Evolutionary conservation across 1,140 invertebrate genomes (phyloP).

Genomic region (Trichonephila clavipes): DNA sequence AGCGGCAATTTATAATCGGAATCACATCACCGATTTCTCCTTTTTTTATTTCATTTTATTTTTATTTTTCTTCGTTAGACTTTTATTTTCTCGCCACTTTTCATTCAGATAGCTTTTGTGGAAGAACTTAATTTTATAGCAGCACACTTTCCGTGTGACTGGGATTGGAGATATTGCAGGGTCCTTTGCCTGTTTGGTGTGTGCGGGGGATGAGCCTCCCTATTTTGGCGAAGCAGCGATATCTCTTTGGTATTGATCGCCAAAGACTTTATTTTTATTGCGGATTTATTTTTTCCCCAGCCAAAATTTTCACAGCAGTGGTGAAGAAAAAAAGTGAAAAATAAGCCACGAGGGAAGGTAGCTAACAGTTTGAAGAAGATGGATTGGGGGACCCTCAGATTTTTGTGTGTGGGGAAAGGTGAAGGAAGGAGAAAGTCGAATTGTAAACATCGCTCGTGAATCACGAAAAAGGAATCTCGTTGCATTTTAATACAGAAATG

Average conservation of each 20-base stretch:
- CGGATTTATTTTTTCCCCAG: neutral
- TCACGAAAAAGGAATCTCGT: neutral
- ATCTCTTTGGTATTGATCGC: neutral
- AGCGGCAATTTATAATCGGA: conserved; percentile 73
- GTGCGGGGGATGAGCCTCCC: neutral
- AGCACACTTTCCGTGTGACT: neutral
- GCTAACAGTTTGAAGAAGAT: conserved; percentile 26
- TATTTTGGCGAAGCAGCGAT: neutral
- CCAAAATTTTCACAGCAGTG: neutral
- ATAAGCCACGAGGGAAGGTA: conserved; percentile 25
- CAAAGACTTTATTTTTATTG: conserved; percentile 12
- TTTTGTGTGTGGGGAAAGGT: neutral
- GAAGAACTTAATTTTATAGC: conserved; percentile 58
- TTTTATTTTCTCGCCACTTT: conserved; percentile 27
- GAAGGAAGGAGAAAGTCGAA: neutral
- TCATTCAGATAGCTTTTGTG: conserved; percentile 31
- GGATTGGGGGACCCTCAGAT: neutral
- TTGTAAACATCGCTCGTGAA: conserved; percentile 3
- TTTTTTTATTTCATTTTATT: conserved; percentile 24
- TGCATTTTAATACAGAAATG: conserved; percentile 14
- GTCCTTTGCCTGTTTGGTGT: neutral
- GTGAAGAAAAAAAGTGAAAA: neutral
- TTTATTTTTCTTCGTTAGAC: conserved; percentile 4
- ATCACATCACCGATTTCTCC: conserved; percentile 45
- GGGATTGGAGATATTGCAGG: neutral